Base-by-base conservation (phyloP, 1,140 invertebrate species). In the Atta cephalotes region DNA sequence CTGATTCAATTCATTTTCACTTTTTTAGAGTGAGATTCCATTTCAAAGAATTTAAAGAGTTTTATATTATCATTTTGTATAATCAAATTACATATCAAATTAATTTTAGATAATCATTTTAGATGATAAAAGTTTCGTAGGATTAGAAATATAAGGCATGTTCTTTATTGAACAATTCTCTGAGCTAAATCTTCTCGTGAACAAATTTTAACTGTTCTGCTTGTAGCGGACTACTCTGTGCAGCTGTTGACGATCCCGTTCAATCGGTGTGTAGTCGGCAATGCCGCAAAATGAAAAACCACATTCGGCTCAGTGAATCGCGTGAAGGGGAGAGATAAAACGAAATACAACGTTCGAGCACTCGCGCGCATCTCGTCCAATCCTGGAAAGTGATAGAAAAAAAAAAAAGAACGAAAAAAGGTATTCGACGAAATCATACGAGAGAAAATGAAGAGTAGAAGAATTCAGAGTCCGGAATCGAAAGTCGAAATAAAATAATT, bases 221-320 rank as follows among this genome's bases (percentile, higher is more conserved):
- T 71, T 5, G 7, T 21, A 39, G 45, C 28, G n/a, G 49, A n/a
- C n/a, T 63, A 80, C 9, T 49, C 14, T 56, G 35, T 28, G 1
- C 78, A 70, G 31, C 14, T 35, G 7, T 70, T 70, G 74, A 25
- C 35, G 21, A 25, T 70, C 31, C 51, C 3, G 9, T 70, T 35
- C 31, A 53, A 81, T 45, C 51, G 31, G 35, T 58, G 35, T 63
- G 58, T 25, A 45, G 39, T 49, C 25, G 49, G 49, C 18, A 28
- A 45, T 74, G 49, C 14, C 14, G 14, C 56, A 9, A 62, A 84
- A 76, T 62, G 71, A 84, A 82, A 82, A 84, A 49, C 53, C 39
- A 25, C 21, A 31, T 25, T 62, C 39, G 25, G 31, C 31, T 82
- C 39, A 31, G 18, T 63, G 49, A 84, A 25, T 62, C 28, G 28